Evolutionary conservation across 1,140 invertebrate genomes (phyloP), one percentile per base, ranked within the genome.

Genomic region (Drosophila varians): DNA sequence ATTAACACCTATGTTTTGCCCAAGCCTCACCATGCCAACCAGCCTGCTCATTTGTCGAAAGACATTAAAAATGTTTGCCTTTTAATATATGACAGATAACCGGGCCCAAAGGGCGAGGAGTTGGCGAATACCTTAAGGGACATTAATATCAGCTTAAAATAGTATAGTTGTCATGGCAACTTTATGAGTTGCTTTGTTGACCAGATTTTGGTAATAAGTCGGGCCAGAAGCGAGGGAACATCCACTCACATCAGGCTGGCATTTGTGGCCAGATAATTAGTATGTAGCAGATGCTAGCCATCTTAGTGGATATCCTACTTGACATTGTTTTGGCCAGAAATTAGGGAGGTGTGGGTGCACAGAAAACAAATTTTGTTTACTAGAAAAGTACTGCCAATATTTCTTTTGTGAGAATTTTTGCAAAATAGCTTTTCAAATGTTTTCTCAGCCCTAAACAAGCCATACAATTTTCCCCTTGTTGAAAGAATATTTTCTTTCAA

Each of bases 251-350:
- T 1, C 12, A 12, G 36, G 36, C 21, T 8, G n/a, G 11, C 26
- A 64, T 43, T 65, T 62, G 57, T 42, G 61, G 43, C 4, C 57
- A 42, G 34, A 65, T 51, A 65, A 65, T 65, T 65, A 64, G 36
- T 6, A 62, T 12, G 23, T 7, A 3, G 11, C 43, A 65, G 43
- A 34, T 65, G 61, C 47, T 45, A 34, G 9, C n/a, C 28, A 21
- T 31, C 23, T 48, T 21, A 31, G n/a, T 49, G 36, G 8, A 49
- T 23, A 21, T 62, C 57, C 43, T 51, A 21, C 19, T 19, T 1
- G 25, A 16, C 21, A 62, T 42, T 49, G 57, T 64, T 51, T 49
- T 19, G 19, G 43, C 7, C 7, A 16, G 8, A 14, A 36, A n/a
- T n/a, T 21, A 9, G 18, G 12, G 34, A 12, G 23, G 7, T 40